Base-by-base conservation (phyloP, 2,797 vertebrate genomes). In the Cyclopterus lumpus region DNA sequence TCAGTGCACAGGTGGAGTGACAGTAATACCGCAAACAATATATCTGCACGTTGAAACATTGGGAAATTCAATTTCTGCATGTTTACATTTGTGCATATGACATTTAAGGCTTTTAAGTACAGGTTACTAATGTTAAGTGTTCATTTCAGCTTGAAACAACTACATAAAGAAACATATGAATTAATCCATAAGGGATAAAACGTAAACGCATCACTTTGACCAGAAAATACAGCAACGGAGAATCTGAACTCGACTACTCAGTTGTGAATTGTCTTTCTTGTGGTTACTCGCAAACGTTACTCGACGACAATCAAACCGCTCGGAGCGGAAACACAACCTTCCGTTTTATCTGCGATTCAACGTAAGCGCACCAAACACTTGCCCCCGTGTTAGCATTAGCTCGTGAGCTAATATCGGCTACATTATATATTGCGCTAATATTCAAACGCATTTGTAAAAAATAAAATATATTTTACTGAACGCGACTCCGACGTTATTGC, bases 321-420 rank as follows among this genome's bases (percentile, higher is more conserved):
- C 7, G 42, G 20, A 46, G 30, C 4, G 6, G 6, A 67, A 61
- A 24, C 7, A 26, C 6, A n/a, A 22, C 10, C 5, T 26, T 2
- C 24, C n/a, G 18, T 18, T 8, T 0, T 10, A n/a, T 40, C 14
- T 12, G 6, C 36, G 8, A 32, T 3, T 32, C n/a, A 9, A 10
- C 22, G 11, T 40, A 20, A 58, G 32, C 38, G 40, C 1, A 4
- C 16, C 18, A 30, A 6, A 22, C 44, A n/a, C 16, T 8, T 18
- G 58, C 0, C 3, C 11, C 3, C 15, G 2, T 12, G 28, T 63
- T 77, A 76, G 61, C 73, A 66, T 73, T 53, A 61, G 75, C 67
- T 30, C 5, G 10, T 18, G 8, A 18, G 54, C 53, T 72, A 63
- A 61, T 6, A 11, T 1, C 1, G 10, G 4, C 49, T 16, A 6